A percentile compares a stretch with the other conserved stretches of the same genome.
Conservation (phyloP, 2,888 invertebrate genomes). For the Sarcophaga carnaria region DNA sequence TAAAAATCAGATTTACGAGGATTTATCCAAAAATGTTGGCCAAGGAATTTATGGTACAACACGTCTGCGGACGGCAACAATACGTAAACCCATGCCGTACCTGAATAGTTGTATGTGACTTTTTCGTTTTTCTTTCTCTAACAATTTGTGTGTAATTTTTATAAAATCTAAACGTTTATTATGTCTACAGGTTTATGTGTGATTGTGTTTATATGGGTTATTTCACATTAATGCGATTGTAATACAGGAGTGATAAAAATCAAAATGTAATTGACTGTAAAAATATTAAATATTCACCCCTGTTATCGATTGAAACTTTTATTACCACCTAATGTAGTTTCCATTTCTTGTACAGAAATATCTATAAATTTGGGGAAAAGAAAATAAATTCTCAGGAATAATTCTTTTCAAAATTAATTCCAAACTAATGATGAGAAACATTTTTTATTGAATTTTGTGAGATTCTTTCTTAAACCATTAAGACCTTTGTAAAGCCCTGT, state of each 20-base stretch:
- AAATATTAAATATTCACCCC: no score
- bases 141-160: neutral
- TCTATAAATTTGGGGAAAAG: no score
- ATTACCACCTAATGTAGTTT: no score
- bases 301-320: no score
- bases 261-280: no score
- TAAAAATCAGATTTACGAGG: constrained; percentile 55
- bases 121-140: constrained; percentile 5
- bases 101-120: constrained; percentile 78
- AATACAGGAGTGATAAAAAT: neutral
- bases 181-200: neutral
- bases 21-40: constrained; percentile 51
- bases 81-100: constrained; percentile 79
- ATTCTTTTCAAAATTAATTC: no score
- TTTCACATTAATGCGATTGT: neutral
- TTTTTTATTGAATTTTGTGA: no score
- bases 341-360: no score
- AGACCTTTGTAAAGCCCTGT: no score
- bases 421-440: no score
- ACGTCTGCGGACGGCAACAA: constrained; percentile 78
- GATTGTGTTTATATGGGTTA: neutral
- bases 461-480: no score
- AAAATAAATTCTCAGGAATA: no score
- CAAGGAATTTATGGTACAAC: constrained; percentile 77
- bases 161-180: neutral